Base-by-base conservation (phyloP, 1,140 invertebrate species). In the Pantala flavescens region DNA sequence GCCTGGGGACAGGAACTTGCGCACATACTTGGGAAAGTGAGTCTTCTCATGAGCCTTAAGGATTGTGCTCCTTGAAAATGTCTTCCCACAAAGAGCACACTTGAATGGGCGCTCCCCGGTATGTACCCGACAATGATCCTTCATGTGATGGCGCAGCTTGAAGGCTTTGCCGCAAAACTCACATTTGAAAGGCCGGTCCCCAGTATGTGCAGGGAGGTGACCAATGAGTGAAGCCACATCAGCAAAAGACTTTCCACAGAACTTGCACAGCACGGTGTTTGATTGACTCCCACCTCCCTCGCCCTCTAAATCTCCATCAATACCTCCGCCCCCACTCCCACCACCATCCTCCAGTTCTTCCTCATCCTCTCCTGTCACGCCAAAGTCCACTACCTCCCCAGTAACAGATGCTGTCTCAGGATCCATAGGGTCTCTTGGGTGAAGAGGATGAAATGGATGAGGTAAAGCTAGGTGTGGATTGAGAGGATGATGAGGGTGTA, bases 31-130 rank as follows among this genome's bases (percentile, higher is more conserved):
- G 75, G 92, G 93, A 85, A 92, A 93, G 84, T 95, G 93, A 77
- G 93, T 94, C 84, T 95, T 95, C 83, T 95, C 93, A 83, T 95
- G 93, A 78, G 93, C 92, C 82, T 95, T 95, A 76, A 95, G 85
- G 82, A 95, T 95, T 73, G 93, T 94, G 73, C 91, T 93, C 76
- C 93, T 86, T 72, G 92, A 94, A 83, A 95, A 96, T 63, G 91
- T 94, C 82, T 95, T 96, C 72, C 92, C 93, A 82, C 94, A 96
- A 75, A 95, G 84, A 72, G 88, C 87, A 83, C 94, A 96, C 77
- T 91, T 87, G 85, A 95, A 96, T 5, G 93, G 94, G 75, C 93
- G 86, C 82, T 95, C 94, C 73, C 93, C 94, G 78, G 93, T 95
- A 82, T 95, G 93, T 73, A 95, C 93, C 79, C 93, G 89, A 84